Base-by-base conservation (phyloP, 2,888 invertebrate genomes). In the Rhaphigaster nebulosa region DNA sequence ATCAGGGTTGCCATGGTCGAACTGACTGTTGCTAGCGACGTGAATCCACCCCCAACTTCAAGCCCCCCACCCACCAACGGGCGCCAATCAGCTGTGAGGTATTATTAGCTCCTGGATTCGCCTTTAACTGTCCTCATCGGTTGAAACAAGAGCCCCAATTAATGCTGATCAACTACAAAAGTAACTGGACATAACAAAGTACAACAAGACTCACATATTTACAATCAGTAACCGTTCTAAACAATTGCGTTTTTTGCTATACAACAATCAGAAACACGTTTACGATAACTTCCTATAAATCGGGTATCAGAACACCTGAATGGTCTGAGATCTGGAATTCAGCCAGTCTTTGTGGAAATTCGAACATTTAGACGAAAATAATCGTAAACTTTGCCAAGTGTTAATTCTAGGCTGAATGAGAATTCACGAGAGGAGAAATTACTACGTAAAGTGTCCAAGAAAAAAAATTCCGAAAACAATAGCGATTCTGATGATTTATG, bases 1-100 rank as follows among this genome's bases (percentile, higher is more conserved):
- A 84, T 84, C 26, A 84, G 45, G 45, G 84, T 84, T 84, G 84
- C 84, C 84, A 84, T 84, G 84, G 45, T 84, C 84, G 84, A n/a
- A 84, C 84, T 84, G 84, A 50, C 45, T 15, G 45, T 41, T n/a
- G 45, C 45, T 45, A 50, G 45, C 34, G 41, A 50, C 4, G 45
- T 8, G 84, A 12, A 12, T n/a, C 84, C 45, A n/a, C 84, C 45
- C 84, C 84, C 84, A 50, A n/a, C 41, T 20, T 45, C 20, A 2
- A 76, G 34, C 1, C 70, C 70, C 38, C 70, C 38, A 8, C 34
- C 34, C 70, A 20, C 38, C 45, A 13, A 6, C 45, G 45, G 45
- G 45, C 84, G 84, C 84, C 45, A 84, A 50, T 84, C 84, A 84
- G 84, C 84, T 84, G 84, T n/a, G 5, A 84, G 84, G 15, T 84